Evolutionary conservation across 2,797 vertebrate genomes (phyloP).

Genomic region (Glyptemys insculpta): DNA sequence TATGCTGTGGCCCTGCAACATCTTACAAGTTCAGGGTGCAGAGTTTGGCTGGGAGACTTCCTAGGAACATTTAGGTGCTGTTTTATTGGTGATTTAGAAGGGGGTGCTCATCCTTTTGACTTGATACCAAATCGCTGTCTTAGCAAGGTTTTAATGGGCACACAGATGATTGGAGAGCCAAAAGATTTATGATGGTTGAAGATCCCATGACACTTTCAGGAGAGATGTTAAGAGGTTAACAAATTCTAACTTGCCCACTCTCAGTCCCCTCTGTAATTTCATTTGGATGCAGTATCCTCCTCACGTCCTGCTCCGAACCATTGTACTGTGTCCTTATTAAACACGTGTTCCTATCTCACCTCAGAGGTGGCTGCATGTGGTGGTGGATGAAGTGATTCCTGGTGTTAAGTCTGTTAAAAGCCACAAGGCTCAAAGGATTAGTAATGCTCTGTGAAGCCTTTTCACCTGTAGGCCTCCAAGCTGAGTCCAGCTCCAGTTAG

Average conservation of each 20-base stretch:
- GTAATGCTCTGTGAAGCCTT: neutral
- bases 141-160: neutral
- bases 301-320: neutral
- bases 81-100: neutral
- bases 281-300: neutral
- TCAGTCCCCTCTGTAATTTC: neutral
- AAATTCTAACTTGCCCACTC: neutral
- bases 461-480: neutral
- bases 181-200: neutral
- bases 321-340: neutral
- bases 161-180: neutral
- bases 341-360: neutral
- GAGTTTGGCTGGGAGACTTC: neutral
- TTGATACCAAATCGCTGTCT: fast-evolving
- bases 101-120: neutral
- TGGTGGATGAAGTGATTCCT: neutral
- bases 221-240: fast-evolving
- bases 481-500: neutral
- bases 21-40: neutral
- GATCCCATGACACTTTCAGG: neutral
- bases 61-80: neutral
- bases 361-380: neutral
- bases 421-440: neutral
- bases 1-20: neutral
- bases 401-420: neutral